These are phyloP conservation scores for Whitmania pigra DNA, from an alignment of 1,140 invertebrate species.

Conservation along the genomic window DNA sequence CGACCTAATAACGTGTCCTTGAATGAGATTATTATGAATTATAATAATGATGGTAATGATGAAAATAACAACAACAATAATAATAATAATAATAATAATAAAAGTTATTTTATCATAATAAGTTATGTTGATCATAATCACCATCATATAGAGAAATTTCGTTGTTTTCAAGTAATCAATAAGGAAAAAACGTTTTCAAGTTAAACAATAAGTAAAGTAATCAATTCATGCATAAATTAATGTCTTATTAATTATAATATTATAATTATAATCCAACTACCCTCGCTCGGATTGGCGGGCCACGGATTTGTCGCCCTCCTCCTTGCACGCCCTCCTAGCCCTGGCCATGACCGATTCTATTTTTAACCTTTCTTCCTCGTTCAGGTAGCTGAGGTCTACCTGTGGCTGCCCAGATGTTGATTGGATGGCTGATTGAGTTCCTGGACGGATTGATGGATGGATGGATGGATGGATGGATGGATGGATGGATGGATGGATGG, in stretches of 20 bases:
- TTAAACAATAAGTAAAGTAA: neutral
- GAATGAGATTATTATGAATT: neutral
- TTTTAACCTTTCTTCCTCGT: neutral
- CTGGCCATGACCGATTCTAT: conserved; percentile 9
- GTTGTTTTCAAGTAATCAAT: too few relatives aligned
- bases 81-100: conserved; percentile 11
- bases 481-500: too few relatives aligned
- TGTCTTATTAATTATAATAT: neutral
- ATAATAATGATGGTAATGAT: conserved; percentile 2
- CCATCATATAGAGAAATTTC: too few relatives aligned
- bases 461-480: too few relatives aligned
- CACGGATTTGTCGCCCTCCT: neutral
- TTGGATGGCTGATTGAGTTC: neutral
- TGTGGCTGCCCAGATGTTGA: neutral
- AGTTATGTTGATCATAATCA: too few relatives aligned
- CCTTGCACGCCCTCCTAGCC: neutral
- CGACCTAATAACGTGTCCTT: neutral
- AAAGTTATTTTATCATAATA: neutral
- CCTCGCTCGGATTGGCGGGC: neutral
- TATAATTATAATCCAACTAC: neutral
- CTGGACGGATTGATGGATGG: too few relatives aligned
- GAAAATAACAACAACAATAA: conserved; percentile 2
- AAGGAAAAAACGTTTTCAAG: too few relatives aligned
- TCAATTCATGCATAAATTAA: neutral
- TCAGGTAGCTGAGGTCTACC: neutral